Conservation (phyloP, 2,888 invertebrate genomes). For the Tholera decimalis region DNA sequence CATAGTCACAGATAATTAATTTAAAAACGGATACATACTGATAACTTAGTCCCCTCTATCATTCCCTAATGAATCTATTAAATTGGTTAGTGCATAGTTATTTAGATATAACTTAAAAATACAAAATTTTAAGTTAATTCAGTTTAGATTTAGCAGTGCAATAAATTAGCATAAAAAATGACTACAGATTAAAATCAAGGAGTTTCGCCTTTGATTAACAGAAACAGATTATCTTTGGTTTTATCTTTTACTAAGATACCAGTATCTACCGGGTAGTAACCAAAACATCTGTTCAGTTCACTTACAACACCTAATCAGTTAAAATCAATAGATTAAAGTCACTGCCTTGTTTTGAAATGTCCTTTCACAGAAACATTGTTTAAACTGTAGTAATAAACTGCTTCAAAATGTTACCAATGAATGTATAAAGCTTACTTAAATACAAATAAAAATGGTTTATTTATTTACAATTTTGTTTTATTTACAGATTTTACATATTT, state of each 20-base stretch:
- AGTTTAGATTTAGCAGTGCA: no score
- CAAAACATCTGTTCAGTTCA: slow-evolving; percentile 9
- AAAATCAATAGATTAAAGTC: slow-evolving; percentile 18
- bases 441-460: slow-evolving; percentile 70
- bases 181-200: neutral
- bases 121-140: no score
- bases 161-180: neutral
- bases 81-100: no score
- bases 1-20: no score
- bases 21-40: no score
- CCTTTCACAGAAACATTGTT: slow-evolving; percentile 10
- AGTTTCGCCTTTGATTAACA: neutral
- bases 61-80: no score
- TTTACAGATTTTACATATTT: slow-evolving; percentile 3
- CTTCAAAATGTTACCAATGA: slow-evolving; percentile 26
- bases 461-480: slow-evolving; percentile 64
- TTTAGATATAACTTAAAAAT: no score
- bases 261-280: slow-evolving; percentile 3
- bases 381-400: slow-evolving; percentile 5
- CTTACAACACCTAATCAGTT: slow-evolving; percentile 37
- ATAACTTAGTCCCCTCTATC: no score
- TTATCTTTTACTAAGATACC: neutral
- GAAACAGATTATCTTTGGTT: neutral
- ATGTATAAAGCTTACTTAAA: slow-evolving; percentile 50
- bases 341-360: slow-evolving; percentile 13